Evolutionary conservation across 37 sponge, comb jelly and placozoan species (phyloP).

Genomic region (Dysidea cf. avara): DNA sequence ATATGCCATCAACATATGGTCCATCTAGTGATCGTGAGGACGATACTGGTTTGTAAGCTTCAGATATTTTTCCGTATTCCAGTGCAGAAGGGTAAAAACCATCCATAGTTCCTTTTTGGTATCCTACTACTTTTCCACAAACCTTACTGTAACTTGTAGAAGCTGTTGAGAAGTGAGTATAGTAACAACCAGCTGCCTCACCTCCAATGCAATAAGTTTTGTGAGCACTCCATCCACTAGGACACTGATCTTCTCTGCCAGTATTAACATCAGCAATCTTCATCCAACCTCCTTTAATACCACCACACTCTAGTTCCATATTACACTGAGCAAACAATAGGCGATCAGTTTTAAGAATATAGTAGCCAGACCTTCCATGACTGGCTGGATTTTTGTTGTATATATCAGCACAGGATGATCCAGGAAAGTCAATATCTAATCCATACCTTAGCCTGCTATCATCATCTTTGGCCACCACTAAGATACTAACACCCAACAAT

Average conservation of each 20-base stretch:
- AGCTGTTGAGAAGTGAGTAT: neutral
- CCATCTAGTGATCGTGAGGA: too few species aligned
- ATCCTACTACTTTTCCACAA: conserved; percentile 29
- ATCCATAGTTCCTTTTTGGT: conserved; percentile 15
- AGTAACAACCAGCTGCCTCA: neutral
- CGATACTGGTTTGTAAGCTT: neutral
- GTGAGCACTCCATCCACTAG: neutral
- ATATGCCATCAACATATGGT: conserved; percentile 18
- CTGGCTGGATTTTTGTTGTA: too few species aligned
- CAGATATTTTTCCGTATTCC: neutral
- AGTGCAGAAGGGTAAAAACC: neutral
- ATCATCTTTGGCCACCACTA: too few species aligned
- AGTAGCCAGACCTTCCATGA: too few species aligned
- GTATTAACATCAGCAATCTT: conserved; percentile 13
- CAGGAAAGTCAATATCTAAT: too few species aligned
- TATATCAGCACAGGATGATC: too few species aligned
- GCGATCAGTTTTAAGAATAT: too few species aligned
- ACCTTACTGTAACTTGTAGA: conserved; percentile 14
- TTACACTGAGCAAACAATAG: neutral
- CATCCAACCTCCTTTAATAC: conserved; percentile 24
- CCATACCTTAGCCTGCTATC: too few species aligned
- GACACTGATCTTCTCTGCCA: neutral
- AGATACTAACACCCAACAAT: too few species aligned
- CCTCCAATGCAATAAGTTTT: too few species aligned
- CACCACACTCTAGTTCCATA: conserved; percentile 5